These are phyloP conservation scores for Dynastes hyllus DNA, from an alignment of 2,888 invertebrate genomes.

Conservation along the genomic window DNA sequence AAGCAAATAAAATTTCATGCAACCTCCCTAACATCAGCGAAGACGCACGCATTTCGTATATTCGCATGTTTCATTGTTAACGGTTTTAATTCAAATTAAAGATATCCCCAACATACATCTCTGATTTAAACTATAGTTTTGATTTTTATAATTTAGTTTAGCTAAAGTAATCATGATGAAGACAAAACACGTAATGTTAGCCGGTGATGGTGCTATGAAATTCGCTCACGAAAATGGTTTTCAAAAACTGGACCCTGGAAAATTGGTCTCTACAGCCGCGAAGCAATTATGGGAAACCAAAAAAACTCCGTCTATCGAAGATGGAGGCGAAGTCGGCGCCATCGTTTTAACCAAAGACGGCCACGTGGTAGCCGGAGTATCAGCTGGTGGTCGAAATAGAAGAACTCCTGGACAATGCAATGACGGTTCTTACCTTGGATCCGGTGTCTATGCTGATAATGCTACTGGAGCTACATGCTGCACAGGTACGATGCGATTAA, in stretches of 20 bases:
- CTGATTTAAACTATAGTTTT: neutral
- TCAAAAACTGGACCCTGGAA: conserved; percentile 75
- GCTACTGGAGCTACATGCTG: conserved; percentile 84
- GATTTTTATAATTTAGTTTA: conserved; percentile 63
- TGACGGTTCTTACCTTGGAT: conserved; percentile 83
- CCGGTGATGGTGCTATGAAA: conserved; percentile 80
- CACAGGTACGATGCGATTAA: conserved; percentile 72
- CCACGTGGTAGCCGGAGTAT: conserved; percentile 85
- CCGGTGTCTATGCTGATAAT: conserved; percentile 86
- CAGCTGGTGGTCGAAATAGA: conserved; percentile 89
- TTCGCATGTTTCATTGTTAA: too few relatives aligned
- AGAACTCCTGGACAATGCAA: conserved; percentile 86
- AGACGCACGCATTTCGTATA: too few relatives aligned
- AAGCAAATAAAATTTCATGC: too few relatives aligned
- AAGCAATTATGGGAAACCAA: conserved; percentile 74
- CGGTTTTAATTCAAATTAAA: too few relatives aligned
- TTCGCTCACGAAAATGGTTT: conserved; percentile 82
- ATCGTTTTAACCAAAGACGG: conserved; percentile 84
- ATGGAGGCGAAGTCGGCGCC: conserved; percentile 86
- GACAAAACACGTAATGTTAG: conserved; percentile 83
- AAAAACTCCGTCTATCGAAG: conserved; percentile 5
- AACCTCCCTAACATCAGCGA: too few relatives aligned
- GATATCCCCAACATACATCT: too few relatives aligned
- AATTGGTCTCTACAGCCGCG: conserved; percentile 79
- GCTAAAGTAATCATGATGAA: conserved; percentile 85